Evolutionary conservation across 2,888 invertebrate species (phyloP).

Genomic region (Hymenopus coronatus): DNA sequence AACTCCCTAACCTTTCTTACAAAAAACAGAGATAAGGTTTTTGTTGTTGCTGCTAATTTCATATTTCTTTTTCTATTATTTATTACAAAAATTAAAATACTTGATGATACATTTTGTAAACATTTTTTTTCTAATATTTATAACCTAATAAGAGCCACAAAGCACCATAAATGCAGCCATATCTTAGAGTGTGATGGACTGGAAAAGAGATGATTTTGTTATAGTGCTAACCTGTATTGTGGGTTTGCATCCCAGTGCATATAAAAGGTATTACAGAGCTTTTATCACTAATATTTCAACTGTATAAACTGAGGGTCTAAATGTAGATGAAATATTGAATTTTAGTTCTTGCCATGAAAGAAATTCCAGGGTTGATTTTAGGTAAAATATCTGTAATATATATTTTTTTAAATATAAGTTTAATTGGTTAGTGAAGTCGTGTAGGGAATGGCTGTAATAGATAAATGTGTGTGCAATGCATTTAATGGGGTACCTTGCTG

Average conservation of each 20-base stretch:
- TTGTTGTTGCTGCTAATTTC: not conserved
- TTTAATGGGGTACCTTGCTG: conserved; percentile 10
- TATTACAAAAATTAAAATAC: not conserved
- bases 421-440: conserved; percentile 9
- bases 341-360: not conserved
- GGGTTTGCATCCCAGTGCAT: conserved; percentile 13
- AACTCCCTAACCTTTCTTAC: not conserved
- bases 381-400: conserved; percentile 15
- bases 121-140: not conserved
- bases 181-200: conserved; percentile 9
- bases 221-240: conserved; percentile 13
- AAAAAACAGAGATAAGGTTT: conserved; percentile 1
- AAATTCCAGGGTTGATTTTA: conserved; percentile 8
- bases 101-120: not conserved
- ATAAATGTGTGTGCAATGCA: conserved; percentile 13
- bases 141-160: not conserved
- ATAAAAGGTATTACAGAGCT: conserved; percentile 21
- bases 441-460: conserved; percentile 14
- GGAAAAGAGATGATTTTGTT: not conserved
- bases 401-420: conserved; percentile 17
- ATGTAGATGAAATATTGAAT: not conserved
- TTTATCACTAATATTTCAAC: conserved; percentile 15
- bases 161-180: conserved; percentile 22
- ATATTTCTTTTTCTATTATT: not conserved
- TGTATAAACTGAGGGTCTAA: not conserved